Percentiles rank a stretch among this genome's conserved stretches.
Evolutionary conservation across 1,140 invertebrate species (phyloP).

Genomic region (Phthorimaea operculella): DNA sequence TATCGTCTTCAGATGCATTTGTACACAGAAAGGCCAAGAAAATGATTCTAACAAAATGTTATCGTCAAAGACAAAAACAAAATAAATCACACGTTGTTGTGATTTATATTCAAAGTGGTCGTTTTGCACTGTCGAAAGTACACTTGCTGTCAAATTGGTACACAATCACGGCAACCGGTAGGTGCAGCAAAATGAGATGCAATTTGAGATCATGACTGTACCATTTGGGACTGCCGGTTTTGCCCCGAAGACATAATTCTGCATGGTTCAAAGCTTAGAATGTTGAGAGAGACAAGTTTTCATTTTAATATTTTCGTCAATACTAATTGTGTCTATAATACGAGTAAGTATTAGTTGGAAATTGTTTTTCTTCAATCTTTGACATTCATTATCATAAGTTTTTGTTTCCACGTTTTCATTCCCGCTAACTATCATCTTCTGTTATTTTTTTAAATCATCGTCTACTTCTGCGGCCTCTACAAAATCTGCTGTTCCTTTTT

Average conservation of each 20-base stretch:
- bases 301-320: too few species aligned
- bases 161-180: constrained; percentile 48
- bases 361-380: too few species aligned
- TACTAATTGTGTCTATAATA: too few species aligned
- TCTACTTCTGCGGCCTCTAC: too few species aligned
- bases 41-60: too few species aligned
- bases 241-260: constrained; percentile 31
- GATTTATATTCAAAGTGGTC: not conserved
- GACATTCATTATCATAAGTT: not conserved
- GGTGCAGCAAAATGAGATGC: constrained; percentile 48
- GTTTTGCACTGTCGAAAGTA: constrained; percentile 6
- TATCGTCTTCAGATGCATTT: too few species aligned
- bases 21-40: too few species aligned
- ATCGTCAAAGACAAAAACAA: not conserved
- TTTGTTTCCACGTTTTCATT: not conserved
- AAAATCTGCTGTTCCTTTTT: too few species aligned
- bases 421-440: too few species aligned
- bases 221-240: constrained; percentile 37
- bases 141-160: constrained; percentile 41
- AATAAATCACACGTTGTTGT: constrained; percentile 1
- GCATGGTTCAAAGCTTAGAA: not conserved
- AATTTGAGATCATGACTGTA: constrained; percentile 57
- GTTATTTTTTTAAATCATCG: too few species aligned
- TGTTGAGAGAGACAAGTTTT: too few species aligned
- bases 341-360: too few species aligned